These are phyloP conservation scores for Muscina levida DNA, from an alignment of 2,888 invertebrate genomes.

Conservation along the genomic window DNA sequence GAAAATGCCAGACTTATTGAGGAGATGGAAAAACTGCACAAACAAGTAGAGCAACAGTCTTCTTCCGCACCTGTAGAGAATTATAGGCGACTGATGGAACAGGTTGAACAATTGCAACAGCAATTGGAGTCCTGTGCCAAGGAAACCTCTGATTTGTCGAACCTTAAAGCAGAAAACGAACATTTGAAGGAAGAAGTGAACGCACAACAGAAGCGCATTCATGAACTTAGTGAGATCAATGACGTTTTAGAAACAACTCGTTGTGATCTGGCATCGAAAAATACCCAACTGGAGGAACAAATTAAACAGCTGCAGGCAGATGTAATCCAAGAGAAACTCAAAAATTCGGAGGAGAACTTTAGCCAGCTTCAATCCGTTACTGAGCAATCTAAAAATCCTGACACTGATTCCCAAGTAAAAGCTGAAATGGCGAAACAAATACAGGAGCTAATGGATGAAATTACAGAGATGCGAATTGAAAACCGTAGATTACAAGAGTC, in stretches of 20 bases:
- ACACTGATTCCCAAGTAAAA: slow-evolving; percentile 71
- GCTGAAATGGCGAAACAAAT: slow-evolving; percentile 76
- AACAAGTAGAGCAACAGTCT: slow-evolving; percentile 31
- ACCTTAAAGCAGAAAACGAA: slow-evolving; percentile 81
- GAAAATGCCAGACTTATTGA: neutral
- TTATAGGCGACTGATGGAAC: slow-evolving; percentile 80
- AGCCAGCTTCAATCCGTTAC: slow-evolving; percentile 38
- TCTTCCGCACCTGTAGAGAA: slow-evolving; percentile 34
- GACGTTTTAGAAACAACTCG: slow-evolving; percentile 80
- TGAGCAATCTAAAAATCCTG: slow-evolving; percentile 10
- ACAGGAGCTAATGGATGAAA: slow-evolving; percentile 70
- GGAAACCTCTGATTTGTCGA: slow-evolving; percentile 36
- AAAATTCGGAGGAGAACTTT: slow-evolving; percentile 78
- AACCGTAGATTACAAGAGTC: slow-evolving; percentile 53
- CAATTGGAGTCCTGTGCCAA: slow-evolving; percentile 83
- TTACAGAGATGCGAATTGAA: slow-evolving; percentile 55
- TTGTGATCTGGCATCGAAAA: slow-evolving; percentile 79
- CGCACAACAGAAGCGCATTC: slow-evolving; percentile 75
- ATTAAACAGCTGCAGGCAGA: slow-evolving; percentile 79
- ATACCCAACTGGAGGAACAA: slow-evolving; percentile 77
- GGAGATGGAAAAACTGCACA: neutral
- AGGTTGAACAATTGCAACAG: slow-evolving; percentile 81
- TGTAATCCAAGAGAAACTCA: slow-evolving; percentile 76
- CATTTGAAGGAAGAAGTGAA: slow-evolving; percentile 76
- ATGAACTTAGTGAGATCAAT: slow-evolving; percentile 82